A percentile compares a stretch with the other conserved stretches of the same genome.
phyloP scores from a whole-genome alignment of 2,888 invertebrate species.

The Lepas anatifera region DNA sequence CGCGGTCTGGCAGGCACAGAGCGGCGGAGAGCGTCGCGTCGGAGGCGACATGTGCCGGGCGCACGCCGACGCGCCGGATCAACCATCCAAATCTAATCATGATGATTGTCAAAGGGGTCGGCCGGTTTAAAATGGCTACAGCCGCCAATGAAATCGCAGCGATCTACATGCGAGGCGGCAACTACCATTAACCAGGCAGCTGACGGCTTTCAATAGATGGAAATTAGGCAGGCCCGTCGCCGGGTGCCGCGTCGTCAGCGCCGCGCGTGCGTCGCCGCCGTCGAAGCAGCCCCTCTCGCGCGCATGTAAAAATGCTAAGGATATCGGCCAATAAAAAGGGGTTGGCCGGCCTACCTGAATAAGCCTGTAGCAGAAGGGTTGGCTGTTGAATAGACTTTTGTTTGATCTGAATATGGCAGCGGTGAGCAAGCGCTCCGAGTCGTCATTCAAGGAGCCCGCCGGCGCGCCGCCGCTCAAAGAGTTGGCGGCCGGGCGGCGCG shows the following conservation, averaged over 20 bases:
- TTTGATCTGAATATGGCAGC: conserved; percentile 12
- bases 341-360: background rate
- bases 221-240: background rate
- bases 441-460: conserved; percentile 6
- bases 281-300: background rate
- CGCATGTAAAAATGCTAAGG: conserved; percentile 7
- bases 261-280: background rate
- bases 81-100: conserved; percentile 10
- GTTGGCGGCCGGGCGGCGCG: background rate
- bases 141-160: conserved; percentile 7
- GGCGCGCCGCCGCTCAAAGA: background rate
- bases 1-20: background rate
- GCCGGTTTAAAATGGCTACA: conserved; percentile 8
- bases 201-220: conserved; percentile 8
- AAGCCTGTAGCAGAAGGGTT: background rate
- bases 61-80: background rate
- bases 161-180: background rate
- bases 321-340: conserved; percentile 6
- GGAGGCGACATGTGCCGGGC: background rate
- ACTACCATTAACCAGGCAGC: conserved; percentile 4
- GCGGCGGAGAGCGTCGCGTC: background rate
- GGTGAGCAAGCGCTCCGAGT: background rate
- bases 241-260: background rate
- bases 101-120: conserved; percentile 10
- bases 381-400: background rate